Percentiles rank a stretch among this genome's conserved stretches.
Conservation (phyloP, 1,140 invertebrate genomes). For the Pomacea maculata region DNA sequence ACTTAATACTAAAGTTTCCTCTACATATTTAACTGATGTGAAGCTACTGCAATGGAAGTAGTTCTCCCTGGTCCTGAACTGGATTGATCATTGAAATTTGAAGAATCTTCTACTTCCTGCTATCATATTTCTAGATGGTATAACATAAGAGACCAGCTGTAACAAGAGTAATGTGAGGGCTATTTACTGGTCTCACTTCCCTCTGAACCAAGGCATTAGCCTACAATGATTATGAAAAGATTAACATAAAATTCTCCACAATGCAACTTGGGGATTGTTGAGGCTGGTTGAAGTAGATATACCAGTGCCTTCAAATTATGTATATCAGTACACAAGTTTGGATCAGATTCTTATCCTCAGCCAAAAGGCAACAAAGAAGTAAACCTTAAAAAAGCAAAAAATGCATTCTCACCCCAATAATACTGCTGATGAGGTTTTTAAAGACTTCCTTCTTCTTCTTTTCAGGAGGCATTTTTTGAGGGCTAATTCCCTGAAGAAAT, state of each 20-base stretch:
- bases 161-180: no score
- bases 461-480: constrained; percentile 70
- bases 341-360: neutral
- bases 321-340: neutral
- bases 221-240: no score
- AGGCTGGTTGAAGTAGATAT: neutral
- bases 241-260: no score
- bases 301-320: neutral
- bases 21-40: neutral
- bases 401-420: constrained; percentile 65
- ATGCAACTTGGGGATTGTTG: neutral
- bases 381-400: neutral
- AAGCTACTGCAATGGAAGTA: neutral
- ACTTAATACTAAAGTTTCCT: neutral
- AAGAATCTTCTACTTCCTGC: no score
- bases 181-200: no score
- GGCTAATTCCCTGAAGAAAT: constrained; percentile 72
- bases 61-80: no score
- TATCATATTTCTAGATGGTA: no score
- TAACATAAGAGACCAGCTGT: no score
- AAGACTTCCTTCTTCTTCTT: constrained; percentile 90
- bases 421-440: constrained; percentile 84
- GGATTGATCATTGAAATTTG: no score
- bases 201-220: no score
- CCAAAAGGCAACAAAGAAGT: neutral